These are phyloP conservation scores for Priocnemis perturbator DNA, from an alignment of 2,888 invertebrate species.

Conservation along the genomic window DNA sequence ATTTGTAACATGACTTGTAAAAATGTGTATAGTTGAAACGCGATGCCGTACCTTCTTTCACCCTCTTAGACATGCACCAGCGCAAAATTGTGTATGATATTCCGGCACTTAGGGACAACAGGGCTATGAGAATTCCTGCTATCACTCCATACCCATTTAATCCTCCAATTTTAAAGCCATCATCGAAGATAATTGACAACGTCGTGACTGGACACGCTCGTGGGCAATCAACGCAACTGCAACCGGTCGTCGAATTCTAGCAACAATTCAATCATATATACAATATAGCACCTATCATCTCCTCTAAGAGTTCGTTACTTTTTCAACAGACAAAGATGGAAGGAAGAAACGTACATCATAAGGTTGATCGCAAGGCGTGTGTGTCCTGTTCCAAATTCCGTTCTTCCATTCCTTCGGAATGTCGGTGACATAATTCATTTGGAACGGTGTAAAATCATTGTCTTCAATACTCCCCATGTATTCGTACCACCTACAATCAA, in stretches of 20 bases:
- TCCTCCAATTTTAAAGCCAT: constrained; percentile 78
- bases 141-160: constrained; percentile 82
- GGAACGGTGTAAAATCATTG: constrained; percentile 80
- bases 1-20: too few relatives aligned
- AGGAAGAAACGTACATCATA: constrained; percentile 73
- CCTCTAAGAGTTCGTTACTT: too few relatives aligned
- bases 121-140: constrained; percentile 78
- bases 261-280: neutral
- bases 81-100: neutral
- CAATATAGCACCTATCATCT: too few relatives aligned
- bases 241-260: constrained; percentile 78
- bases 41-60: constrained; percentile 22
- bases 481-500: constrained; percentile 79
- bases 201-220: constrained; percentile 79
- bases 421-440: constrained; percentile 78
- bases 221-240: constrained; percentile 88
- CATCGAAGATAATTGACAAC: constrained; percentile 72
- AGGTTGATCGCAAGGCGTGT: constrained; percentile 79
- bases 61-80: neutral
- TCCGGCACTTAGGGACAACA: constrained; percentile 72
- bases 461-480: constrained; percentile 79
- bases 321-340: too few relatives aligned
- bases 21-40: too few relatives aligned
- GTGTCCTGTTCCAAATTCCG: constrained; percentile 64
- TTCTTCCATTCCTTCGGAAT: constrained; percentile 38